Percentiles rank a stretch among this genome's conserved stretches.
These are phyloP conservation scores for Acropternis orthonyx DNA, from an alignment of 2,797 vertebrate species.

Conservation along the genomic window DNA sequence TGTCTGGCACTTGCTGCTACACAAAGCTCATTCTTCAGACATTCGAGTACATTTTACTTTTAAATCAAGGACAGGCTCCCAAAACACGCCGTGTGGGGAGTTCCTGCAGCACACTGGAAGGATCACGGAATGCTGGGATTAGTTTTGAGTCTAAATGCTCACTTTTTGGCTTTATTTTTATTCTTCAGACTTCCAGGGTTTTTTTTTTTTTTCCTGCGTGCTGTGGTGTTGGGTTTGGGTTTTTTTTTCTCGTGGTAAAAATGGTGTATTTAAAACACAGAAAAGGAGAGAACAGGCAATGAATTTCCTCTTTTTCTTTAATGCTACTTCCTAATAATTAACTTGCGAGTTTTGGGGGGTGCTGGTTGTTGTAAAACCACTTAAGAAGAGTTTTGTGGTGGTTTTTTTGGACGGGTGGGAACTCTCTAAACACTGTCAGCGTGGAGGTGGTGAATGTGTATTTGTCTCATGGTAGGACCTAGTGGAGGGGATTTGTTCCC, in stretches of 20 bases:
- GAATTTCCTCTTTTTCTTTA: not conserved
- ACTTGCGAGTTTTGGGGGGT: not conserved
- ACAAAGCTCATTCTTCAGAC: not conserved
- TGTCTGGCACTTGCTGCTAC: not conserved
- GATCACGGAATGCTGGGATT: not conserved
- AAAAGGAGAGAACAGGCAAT: not conserved
- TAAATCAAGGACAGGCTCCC: not conserved
- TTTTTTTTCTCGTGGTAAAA: not conserved
- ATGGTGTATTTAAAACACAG: not conserved
- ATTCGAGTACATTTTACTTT: not conserved
- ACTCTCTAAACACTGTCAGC: fast-evolving
- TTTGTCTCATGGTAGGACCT: not conserved
- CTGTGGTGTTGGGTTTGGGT: not conserved
- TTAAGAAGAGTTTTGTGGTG: not conserved
- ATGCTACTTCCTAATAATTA: not conserved
- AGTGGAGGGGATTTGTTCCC: not conserved
- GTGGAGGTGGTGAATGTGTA: not conserved
- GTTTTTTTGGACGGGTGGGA: not conserved
- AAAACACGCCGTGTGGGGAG: not conserved
- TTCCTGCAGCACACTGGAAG: not conserved
- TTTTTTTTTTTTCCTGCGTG: not conserved
- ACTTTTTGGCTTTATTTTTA: not conserved
- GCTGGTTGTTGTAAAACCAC: not conserved
- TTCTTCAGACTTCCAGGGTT: not conserved
- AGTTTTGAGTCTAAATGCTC: not conserved